phyloP scores from a whole-genome alignment of 2,888 invertebrate genomes.

The Drosophila greeni region DNA sequence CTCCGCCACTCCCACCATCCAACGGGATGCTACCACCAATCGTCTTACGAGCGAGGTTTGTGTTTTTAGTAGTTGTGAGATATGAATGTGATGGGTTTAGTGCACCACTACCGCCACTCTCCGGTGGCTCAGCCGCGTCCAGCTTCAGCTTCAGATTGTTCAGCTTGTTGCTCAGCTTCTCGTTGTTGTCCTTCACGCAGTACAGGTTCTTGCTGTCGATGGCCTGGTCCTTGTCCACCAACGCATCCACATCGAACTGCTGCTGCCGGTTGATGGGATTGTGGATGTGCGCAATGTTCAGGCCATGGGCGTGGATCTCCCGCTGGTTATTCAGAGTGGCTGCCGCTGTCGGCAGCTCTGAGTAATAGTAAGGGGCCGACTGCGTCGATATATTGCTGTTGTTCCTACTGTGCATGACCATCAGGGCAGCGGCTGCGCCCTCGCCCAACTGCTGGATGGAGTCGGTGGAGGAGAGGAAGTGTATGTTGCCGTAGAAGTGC shows the following conservation, averaged over 20 bases:
- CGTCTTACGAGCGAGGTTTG: conserved; percentile 64
- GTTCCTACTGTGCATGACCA: conserved; percentile 82
- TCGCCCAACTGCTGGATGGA: conserved; percentile 75
- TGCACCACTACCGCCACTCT: conserved; percentile 46
- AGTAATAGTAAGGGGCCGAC: conserved; percentile 91
- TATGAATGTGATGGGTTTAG: conserved; percentile 63
- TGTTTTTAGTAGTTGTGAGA: conserved; percentile 68
- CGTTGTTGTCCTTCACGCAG: conserved; percentile 75
- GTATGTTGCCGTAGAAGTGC: conserved; percentile 78
- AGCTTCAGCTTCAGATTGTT: conserved; percentile 56
- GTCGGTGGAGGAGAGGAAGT: conserved; percentile 78
- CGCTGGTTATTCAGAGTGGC: conserved; percentile 85
- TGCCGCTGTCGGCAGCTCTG: conserved; percentile 82
- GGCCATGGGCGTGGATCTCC: conserved; percentile 80
- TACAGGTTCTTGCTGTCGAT: conserved; percentile 78
- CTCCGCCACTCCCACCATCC: conserved; percentile 37
- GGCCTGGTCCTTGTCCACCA: conserved; percentile 83
- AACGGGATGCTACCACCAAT: conserved; percentile 59
- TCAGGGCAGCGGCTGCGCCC: conserved; percentile 57
- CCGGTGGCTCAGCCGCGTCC: conserved; percentile 39
- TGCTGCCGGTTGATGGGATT: conserved; percentile 80
- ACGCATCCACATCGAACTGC: conserved; percentile 81
- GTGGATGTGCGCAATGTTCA: conserved; percentile 75
- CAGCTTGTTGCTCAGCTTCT: conserved; percentile 75
- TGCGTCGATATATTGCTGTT: conserved; percentile 83